phyloP scores from a whole-genome alignment of 1,140 invertebrate species.

The Hycleus cichorii region DNA sequence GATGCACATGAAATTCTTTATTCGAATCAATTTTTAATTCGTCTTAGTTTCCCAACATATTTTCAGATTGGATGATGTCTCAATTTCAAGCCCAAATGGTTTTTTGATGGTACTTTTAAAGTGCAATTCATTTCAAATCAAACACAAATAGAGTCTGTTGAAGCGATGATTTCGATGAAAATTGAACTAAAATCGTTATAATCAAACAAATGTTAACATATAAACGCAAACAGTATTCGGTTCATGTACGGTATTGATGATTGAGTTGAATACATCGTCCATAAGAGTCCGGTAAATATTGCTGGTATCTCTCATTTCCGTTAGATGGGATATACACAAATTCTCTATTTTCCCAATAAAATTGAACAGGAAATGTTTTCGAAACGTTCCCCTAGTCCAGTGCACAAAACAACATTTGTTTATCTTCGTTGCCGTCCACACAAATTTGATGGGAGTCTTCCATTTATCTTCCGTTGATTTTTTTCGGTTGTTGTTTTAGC shows the following conservation, averaged over 20 bases:
- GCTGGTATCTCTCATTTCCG: constrained; percentile 11
- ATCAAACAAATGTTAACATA: constrained; percentile 12
- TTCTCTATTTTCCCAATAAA: neutral
- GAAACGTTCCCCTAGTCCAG: too few relatives aligned
- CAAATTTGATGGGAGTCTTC: too few relatives aligned
- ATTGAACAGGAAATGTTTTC: constrained; percentile 8
- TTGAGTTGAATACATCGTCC: constrained; percentile 1
- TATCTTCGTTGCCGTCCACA: too few relatives aligned
- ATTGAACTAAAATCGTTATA: constrained; percentile 7
- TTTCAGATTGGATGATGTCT: too few relatives aligned
- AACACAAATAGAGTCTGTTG: neutral
- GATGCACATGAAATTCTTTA: neutral
- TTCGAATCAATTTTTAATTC: too few relatives aligned
- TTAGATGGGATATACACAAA: neutral
- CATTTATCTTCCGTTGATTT: too few relatives aligned
- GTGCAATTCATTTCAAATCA: neutral
- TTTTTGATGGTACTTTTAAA: too few relatives aligned
- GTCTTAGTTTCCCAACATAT: too few relatives aligned
- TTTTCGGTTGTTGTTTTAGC: too few relatives aligned
- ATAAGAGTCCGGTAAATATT: constrained; percentile 14
- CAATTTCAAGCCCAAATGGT: too few relatives aligned
- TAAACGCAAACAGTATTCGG: constrained; percentile 7
- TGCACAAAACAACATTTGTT: too few relatives aligned
- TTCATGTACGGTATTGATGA: constrained; percentile 7
- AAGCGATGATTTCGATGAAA: neutral